A percentile compares a stretch with the other conserved stretches of the same genome.
Conservation (phyloP, 2,113 vertebrate genomes). For the Psettodes erumei region DNA sequence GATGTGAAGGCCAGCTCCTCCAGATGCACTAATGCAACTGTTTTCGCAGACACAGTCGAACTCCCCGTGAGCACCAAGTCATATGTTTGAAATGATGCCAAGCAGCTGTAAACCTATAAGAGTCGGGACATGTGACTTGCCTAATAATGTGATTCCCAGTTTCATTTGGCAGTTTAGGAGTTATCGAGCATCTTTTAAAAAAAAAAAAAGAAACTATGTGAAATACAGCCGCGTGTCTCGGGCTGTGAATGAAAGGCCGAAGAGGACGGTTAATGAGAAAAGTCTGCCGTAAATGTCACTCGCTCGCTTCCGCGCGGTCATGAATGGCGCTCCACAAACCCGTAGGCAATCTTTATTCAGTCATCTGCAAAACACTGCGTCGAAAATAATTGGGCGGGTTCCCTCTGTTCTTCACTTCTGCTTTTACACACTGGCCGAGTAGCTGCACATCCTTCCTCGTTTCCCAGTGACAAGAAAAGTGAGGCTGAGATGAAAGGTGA, state of each 20-base stretch:
- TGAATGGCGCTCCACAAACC: neutral
- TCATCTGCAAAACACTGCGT: neutral
- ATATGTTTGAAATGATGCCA: neutral
- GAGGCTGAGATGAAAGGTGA: too few relatives aligned
- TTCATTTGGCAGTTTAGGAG: slow-evolving; percentile 3
- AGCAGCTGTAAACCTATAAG: neutral
- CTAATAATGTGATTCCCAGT: neutral
- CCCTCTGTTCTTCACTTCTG: neutral
- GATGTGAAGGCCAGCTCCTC: neutral
- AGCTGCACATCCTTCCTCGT: neutral
- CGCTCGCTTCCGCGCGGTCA: neutral
- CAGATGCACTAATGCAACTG: neutral
- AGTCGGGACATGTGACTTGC: neutral
- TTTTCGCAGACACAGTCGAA: neutral
- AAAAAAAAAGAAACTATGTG: neutral
- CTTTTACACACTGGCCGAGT: too few relatives aligned
- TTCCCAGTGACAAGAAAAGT: neutral
- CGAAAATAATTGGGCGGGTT: neutral
- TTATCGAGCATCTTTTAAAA: neutral
- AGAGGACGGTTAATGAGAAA: neutral
- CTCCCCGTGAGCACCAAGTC: neutral
- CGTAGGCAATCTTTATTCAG: neutral
- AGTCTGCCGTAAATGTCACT: neutral
- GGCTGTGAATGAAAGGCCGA: neutral
- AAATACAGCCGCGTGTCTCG: neutral